phyloP scores from a whole-genome alignment of 2,113 vertebrate genomes.

The Rhabdornis inornatus region DNA sequence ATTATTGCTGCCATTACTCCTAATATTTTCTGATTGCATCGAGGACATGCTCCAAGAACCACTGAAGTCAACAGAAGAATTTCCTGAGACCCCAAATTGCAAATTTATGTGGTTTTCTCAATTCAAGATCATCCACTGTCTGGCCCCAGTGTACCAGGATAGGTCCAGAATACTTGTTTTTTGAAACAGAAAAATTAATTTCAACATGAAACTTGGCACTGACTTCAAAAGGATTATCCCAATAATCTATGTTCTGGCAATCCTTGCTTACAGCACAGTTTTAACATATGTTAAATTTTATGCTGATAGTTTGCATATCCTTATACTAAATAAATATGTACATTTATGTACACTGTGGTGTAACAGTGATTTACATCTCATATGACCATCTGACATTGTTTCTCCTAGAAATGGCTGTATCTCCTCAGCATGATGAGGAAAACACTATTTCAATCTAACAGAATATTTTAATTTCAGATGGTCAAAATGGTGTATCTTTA shows the following conservation, averaged over 20 bases:
- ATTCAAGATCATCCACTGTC: background rate
- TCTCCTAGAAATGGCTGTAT: background rate
- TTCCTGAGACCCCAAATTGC: background rate
- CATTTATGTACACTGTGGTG: background rate
- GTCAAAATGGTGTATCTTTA: background rate
- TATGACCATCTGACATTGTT: background rate
- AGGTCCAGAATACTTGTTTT: background rate
- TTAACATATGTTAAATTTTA: slow-evolving; percentile 4
- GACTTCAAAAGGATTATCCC: background rate
- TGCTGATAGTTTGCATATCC: background rate
- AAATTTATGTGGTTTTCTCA: background rate
- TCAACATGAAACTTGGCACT: background rate
- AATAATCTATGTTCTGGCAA: background rate
- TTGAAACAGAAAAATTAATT: background rate
- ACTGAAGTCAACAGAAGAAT: background rate
- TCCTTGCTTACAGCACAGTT: background rate
- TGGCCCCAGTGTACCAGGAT: background rate
- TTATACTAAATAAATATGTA: background rate
- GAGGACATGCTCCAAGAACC: background rate
- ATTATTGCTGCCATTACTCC: background rate
- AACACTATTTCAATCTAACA: background rate
- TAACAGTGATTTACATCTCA: background rate
- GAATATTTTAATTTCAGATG: background rate
- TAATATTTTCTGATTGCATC: background rate
- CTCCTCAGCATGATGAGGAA: background rate